Conservation (phyloP, 2,113 vertebrate species). For the Miniopterus natalensis region DNA sequence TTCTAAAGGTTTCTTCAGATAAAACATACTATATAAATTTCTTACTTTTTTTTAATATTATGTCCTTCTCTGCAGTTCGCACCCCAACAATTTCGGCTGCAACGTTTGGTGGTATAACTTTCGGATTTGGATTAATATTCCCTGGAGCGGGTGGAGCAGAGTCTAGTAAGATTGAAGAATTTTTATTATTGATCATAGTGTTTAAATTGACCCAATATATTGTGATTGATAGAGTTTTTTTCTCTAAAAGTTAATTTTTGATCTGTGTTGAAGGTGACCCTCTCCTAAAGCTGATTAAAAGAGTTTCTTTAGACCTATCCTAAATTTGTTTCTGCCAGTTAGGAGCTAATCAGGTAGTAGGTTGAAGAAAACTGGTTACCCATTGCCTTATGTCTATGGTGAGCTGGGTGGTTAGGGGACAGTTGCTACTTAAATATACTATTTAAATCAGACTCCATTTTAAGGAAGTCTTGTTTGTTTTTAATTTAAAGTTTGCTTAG, state of each 20-base stretch:
- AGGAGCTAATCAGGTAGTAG: constrained; percentile 1
- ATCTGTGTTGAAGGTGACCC: neutral
- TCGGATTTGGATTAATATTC: constrained; percentile 83
- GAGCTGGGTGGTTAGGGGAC: neutral
- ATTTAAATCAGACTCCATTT: constrained; percentile 41
- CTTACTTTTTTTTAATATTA: constrained; percentile 41
- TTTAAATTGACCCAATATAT: constrained; percentile 40
- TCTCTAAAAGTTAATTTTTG: constrained; percentile 37
- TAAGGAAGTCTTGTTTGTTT: constrained; percentile 52
- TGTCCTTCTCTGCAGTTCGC: constrained; percentile 65
- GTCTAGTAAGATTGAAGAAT: constrained; percentile 60
- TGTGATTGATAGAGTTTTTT: constrained; percentile 5
- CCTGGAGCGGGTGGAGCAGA: constrained; percentile 45
- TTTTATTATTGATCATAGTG: constrained; percentile 18
- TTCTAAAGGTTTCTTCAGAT: constrained; percentile 39
- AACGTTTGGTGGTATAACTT: constrained; percentile 54
- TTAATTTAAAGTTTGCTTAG: constrained; percentile 23
- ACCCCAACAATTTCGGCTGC: constrained; percentile 34
- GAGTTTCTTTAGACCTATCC: neutral
- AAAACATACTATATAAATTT: constrained; percentile 37
- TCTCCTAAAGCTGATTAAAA: constrained; percentile 8
- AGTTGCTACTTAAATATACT: constrained; percentile 51
- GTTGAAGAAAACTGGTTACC: constrained; percentile 20
- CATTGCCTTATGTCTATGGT: constrained; percentile 1
- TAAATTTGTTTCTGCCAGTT: constrained; percentile 59